Evolutionary conservation across 2,888 invertebrate species (phyloP).

Genomic region (Nymphalis polychloros): DNA sequence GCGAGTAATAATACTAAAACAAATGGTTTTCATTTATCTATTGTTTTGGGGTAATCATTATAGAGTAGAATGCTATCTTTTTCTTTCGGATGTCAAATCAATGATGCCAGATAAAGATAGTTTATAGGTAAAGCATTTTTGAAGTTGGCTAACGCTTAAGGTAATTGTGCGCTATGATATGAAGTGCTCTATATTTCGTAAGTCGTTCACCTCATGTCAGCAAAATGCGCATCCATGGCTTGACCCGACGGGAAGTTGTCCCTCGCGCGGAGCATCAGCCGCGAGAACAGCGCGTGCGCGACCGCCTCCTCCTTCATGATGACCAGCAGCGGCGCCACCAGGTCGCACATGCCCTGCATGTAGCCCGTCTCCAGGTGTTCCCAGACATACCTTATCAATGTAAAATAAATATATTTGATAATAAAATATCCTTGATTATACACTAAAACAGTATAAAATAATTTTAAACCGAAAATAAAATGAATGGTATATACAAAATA

Average conservation of each 20-base stretch:
- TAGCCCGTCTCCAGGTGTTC: constrained; percentile 96
- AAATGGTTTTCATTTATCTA: too few relatives aligned
- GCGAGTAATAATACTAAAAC: too few relatives aligned
- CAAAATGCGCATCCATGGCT: constrained; percentile 97
- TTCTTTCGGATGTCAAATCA: too few relatives aligned
- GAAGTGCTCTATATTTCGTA: neutral
- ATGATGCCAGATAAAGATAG: too few relatives aligned
- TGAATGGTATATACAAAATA: too few relatives aligned
- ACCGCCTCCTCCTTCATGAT: constrained; percentile 95
- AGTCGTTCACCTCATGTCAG: constrained; percentile 89
- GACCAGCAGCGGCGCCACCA: constrained; percentile 95
- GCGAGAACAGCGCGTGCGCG: constrained; percentile 95
- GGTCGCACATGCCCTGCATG: constrained; percentile 99
- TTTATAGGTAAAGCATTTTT: too few relatives aligned
- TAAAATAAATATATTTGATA: neutral
- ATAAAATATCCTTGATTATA: neutral
- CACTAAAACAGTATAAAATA: too few relatives aligned
- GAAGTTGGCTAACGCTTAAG: too few relatives aligned
- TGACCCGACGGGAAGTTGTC: constrained; percentile 96
- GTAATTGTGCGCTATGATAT: neutral
- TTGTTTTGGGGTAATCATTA: too few relatives aligned
- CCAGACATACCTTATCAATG: constrained; percentile 93
- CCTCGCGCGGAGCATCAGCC: constrained; percentile 94
- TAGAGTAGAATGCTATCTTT: too few relatives aligned
- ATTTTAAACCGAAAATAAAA: too few relatives aligned